Conservation (phyloP, 2,113 vertebrate species). For the Cyphomyrus discorhynchus region DNA sequence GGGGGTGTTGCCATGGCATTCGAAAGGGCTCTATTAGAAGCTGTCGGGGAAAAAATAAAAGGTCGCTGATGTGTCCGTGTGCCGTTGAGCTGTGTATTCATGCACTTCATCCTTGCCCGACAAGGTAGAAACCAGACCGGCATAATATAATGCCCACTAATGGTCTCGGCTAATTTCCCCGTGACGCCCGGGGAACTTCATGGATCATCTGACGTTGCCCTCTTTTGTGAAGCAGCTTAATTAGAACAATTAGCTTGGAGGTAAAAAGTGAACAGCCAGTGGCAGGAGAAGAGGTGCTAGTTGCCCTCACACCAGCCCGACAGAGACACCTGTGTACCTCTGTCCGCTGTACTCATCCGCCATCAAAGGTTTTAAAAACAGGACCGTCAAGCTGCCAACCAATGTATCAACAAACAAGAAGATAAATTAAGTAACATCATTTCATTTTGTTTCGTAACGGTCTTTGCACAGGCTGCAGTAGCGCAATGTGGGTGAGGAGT, state of each 20-base stretch:
- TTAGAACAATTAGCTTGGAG: neutral
- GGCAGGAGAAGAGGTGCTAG: neutral
- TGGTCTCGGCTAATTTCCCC: neutral
- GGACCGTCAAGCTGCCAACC: neutral
- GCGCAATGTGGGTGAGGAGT: neutral
- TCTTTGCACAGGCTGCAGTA: neutral
- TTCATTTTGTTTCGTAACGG: neutral
- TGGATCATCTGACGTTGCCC: neutral
- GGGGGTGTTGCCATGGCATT: neutral
- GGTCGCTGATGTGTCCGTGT: neutral
- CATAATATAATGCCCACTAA: neutral
- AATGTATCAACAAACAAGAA: neutral
- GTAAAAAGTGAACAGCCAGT: neutral
- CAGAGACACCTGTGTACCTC: neutral
- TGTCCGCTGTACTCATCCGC: neutral
- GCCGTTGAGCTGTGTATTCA: neutral
- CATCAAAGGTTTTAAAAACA: neutral
- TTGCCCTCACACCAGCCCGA: neutral
- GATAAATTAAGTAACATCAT: neutral
- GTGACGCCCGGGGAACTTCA: too few relatives aligned
- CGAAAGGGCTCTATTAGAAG: neutral
- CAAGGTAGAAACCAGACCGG: neutral
- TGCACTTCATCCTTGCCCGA: too few relatives aligned
- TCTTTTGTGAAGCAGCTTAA: neutral
- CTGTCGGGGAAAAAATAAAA: neutral